A percentile compares a stretch with the other conserved stretches of the same genome.
Evolutionary conservation across 2,797 vertebrate genomes (phyloP).

Genomic region (Mareca penelope): DNA sequence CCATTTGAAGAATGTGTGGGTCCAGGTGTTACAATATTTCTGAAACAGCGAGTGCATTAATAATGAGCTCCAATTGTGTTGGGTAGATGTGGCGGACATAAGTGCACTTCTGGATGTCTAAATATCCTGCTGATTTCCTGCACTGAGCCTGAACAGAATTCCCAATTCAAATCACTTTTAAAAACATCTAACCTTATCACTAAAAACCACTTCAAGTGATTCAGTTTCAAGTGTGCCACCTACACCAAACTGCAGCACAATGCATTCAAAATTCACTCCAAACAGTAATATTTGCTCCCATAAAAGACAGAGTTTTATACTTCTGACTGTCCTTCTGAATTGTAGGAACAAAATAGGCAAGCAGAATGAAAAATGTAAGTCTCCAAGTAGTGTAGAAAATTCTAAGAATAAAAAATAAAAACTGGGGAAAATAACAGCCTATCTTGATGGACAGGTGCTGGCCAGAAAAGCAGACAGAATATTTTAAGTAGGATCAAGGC

Average conservation of each 20-base stretch:
- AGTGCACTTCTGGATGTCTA: background rate
- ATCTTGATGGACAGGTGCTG: background rate
- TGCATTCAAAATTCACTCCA: background rate
- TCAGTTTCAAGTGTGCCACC: background rate
- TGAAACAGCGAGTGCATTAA: conserved; percentile 31
- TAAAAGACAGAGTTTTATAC: background rate
- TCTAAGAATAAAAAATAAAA: background rate
- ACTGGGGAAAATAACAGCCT: background rate
- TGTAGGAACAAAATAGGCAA: background rate
- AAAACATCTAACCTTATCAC: conserved; percentile 11
- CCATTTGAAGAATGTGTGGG: background rate
- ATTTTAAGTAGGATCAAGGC: background rate
- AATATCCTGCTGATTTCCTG: conserved; percentile 19
- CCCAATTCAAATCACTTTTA: background rate
- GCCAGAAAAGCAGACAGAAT: background rate
- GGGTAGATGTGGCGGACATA: background rate
- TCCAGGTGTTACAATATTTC: conserved; percentile 13
- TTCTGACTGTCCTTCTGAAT: background rate
- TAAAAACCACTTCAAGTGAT: conserved; percentile 11
- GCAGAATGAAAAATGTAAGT: background rate
- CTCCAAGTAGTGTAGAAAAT: background rate
- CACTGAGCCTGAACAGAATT: background rate
- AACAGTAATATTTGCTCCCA: background rate
- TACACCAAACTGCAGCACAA: background rate
- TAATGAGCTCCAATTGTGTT: conserved; percentile 36